Evolutionary conservation across 1,140 invertebrate species (phyloP).

Genomic region (Drepana arcuata): DNA sequence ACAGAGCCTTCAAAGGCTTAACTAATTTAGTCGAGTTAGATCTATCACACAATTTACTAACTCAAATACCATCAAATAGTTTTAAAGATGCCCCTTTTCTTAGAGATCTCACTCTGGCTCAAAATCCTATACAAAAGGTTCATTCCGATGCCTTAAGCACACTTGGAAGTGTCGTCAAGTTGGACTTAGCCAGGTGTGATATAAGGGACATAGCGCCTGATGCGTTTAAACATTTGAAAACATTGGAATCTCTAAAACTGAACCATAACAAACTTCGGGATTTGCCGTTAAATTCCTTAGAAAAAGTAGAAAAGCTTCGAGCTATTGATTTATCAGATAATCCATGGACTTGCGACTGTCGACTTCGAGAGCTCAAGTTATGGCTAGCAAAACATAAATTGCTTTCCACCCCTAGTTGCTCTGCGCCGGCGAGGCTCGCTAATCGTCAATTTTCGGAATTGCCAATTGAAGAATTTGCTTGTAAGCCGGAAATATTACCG

Average conservation of each 20-base stretch:
- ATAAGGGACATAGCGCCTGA: constrained; percentile 82
- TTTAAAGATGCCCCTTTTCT: constrained; percentile 85
- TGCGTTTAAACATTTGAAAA: constrained; percentile 84
- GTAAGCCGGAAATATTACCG: constrained; percentile 85
- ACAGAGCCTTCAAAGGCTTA: constrained; percentile 84
- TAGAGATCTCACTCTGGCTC: constrained; percentile 82
- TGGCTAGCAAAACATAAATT: constrained; percentile 90
- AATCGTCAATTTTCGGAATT: constrained; percentile 83
- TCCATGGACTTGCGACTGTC: constrained; percentile 93
- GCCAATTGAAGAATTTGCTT: constrained; percentile 88
- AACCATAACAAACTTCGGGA: constrained; percentile 86
- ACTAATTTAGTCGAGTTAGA: constrained; percentile 92
- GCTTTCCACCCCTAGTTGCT: constrained; percentile 84
- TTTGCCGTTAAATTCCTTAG: constrained; percentile 80
- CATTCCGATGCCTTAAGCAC: constrained; percentile 82
- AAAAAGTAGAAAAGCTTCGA: constrained; percentile 81
- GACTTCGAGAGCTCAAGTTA: constrained; percentile 83
- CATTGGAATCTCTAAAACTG: constrained; percentile 85
- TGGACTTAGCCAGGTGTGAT: constrained; percentile 88
- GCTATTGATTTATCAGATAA: constrained; percentile 92
- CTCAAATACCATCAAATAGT: constrained; percentile 82
- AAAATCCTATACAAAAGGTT: constrained; percentile 87
- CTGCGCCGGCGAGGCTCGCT: constrained; percentile 77
- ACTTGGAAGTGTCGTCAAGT: constrained; percentile 83
- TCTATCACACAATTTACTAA: constrained; percentile 86